Base-by-base conservation (phyloP, 2,113 vertebrate species). In the Microcebus ravelobensis region DNA sequence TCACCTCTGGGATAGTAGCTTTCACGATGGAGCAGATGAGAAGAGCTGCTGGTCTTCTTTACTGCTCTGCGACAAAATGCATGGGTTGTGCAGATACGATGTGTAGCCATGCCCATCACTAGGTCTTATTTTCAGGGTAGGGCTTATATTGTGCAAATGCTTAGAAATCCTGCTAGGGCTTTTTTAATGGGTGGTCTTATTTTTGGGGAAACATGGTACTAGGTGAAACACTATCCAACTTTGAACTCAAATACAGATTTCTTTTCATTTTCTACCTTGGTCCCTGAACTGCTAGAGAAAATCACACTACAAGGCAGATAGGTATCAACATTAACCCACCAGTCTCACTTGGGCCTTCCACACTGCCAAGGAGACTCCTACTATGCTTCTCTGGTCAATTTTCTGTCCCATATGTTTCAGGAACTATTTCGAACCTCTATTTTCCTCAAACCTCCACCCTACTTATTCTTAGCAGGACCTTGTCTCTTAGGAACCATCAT, bases 241-340 rank as follows among this genome's bases (percentile, higher is more conserved):
- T 79, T 87, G 59, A 93, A 86, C 18, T 92, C 34, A 84, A 88
- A 68, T 65, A 31, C 13, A 34, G 3, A 67, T 73, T 13, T 71
- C 34, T 57, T 85, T 36, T 65, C 27, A 61, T n/a, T 34, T 79
- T 82, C 36, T n/a, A 77, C 55, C 21, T 81, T 76, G 57, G 25
- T 76, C 29, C 39, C 11, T 48, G 85, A 95, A 82, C 23, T 83
- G 25, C 73, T 87, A 29, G 34, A 90, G 68, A 87, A 94, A 94
- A 89, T 50, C 59, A 82, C 36, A 50, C 42, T 7, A 6, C 23
- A 77, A 71, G 21, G 39, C 45, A 50, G 27, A 63, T 2, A 5
- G n/a, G 18, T 59, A 52, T 63, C 81, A 87, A 34, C 20, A 39
- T 42, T 27, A 90, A 71, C 39, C 61, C n/a, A 79, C 34, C 23